Conservation (phyloP, 2,113 vertebrate species). For the Sander vitreus region DNA sequence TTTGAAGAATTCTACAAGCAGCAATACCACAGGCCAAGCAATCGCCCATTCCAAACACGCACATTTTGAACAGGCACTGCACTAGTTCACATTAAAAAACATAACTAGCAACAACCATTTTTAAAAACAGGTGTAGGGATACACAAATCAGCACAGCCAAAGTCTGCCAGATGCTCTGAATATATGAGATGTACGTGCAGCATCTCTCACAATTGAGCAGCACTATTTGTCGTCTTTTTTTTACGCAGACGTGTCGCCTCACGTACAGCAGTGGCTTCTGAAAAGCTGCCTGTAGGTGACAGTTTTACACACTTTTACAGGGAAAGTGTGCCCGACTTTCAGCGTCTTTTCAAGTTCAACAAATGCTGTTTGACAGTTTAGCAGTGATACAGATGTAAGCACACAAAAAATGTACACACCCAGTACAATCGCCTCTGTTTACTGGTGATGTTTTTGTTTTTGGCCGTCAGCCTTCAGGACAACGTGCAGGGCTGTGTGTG, state of each 20-base stretch:
- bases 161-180: slow-evolving; percentile 9
- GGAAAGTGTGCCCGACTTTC: slow-evolving; percentile 20
- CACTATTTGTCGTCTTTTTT: slow-evolving; percentile 22
- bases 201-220: neutral
- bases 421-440: slow-evolving; percentile 19
- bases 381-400: slow-evolving; percentile 3
- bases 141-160: neutral
- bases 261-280: neutral
- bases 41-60: too few relatives aligned
- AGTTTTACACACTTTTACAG: neutral
- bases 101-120: neutral
- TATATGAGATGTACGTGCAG: slow-evolving; percentile 1
- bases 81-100: neutral
- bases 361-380: slow-evolving; percentile 1
- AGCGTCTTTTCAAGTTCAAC: neutral
- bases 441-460: neutral
- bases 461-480: slow-evolving; percentile 21
- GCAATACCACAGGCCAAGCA: too few relatives aligned
- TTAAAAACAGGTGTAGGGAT: neutral
- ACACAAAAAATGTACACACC: neutral
- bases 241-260: neutral
- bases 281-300: slow-evolving; percentile 10
- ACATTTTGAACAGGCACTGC: too few relatives aligned
- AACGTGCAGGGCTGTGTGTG: neutral
- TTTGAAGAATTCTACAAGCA: too few relatives aligned